These are phyloP conservation scores for Campoletis raptor DNA, from an alignment of 2,888 invertebrate species.

Conservation along the genomic window DNA sequence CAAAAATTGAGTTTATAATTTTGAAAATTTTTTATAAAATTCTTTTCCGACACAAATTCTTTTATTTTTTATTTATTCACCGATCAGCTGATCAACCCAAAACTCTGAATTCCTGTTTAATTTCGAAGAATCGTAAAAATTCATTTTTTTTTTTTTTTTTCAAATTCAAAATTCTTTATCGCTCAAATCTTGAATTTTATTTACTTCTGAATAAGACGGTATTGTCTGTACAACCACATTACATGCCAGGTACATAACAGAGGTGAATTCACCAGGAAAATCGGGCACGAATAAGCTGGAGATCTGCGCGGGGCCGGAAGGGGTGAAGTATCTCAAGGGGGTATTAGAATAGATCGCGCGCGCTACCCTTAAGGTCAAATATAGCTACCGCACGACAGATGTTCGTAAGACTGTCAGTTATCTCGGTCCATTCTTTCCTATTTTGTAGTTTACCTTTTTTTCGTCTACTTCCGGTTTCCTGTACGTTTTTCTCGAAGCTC, in stretches of 20 bases:
- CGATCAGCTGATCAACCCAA: too few relatives aligned
- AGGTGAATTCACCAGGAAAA: not conserved
- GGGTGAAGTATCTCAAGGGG: slow-evolving; percentile 18
- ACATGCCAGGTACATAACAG: not conserved
- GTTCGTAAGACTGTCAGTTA: slow-evolving; percentile 34
- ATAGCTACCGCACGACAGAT: slow-evolving; percentile 19
- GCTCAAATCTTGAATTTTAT: too few relatives aligned
- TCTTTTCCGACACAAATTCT: too few relatives aligned
- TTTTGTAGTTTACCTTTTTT: not conserved
- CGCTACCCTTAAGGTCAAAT: slow-evolving; percentile 41
- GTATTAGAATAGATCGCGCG: slow-evolving; percentile 35
- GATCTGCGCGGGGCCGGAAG: not conserved
- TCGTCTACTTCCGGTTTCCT: not conserved
- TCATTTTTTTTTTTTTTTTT: too few relatives aligned
- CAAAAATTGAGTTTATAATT: too few relatives aligned
- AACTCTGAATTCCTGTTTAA: too few relatives aligned
- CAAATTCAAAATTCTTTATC: too few relatives aligned
- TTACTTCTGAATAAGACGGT: too few relatives aligned
- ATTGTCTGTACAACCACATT: too few relatives aligned
- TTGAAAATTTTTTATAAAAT: too few relatives aligned
- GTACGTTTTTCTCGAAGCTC: not conserved
- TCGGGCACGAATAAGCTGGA: not conserved
- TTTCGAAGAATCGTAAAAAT: too few relatives aligned
- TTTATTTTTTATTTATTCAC: too few relatives aligned
- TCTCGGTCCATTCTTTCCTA: not conserved